Evolutionary conservation across 2,113 vertebrate genomes (phyloP), one percentile per base, ranked within the genome.

Genomic region (Mustelus asterias): DNA sequence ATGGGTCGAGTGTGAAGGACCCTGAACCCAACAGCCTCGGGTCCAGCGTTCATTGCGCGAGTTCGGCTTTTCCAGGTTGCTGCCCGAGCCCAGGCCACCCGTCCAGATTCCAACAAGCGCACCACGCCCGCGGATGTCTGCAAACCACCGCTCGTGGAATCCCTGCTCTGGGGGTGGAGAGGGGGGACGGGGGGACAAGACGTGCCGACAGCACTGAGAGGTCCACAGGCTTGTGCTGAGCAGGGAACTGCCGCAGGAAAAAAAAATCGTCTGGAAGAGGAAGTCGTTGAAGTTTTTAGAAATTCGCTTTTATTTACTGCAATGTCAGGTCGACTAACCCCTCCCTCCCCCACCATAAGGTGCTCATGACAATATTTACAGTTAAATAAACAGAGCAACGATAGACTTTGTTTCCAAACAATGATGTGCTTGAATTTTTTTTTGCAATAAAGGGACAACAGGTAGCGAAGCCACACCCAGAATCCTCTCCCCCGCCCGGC

Each of bases 351-450:
- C 7, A 2, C 58, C 33, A 54, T 5, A 0, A 37, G 89, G 60
- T n/a, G 37, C 60, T 93, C n/a, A 29, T 29, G n/a, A 93, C 60
- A 93, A 93, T 93, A 65, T 93, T 93, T 93, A 37, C n/a, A n/a
- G 63, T 22, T 67, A 93, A 93, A 93, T n/a, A 93, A 2, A 0
- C 7, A 67, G 33, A 37, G 89, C 33, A 65, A 92, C 18, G 58
- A 16, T 63, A 37, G 89, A 18, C 18, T 92, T 65, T 93, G 89
- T 93, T 65, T 63, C 33, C 89, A 93, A 93, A 93, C 89, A 93
- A 58, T 37, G n/a, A 20, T 63, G 89, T 37, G 88, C 33, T 92
- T 29, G 54, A 63, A 18, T 89, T 92, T 37, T 63, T 65, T 65
- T 65, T 16, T 20, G 88, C 18, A 65, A 65, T 92, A 29, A 37